Base-by-base conservation (phyloP, 2,888 invertebrate species). In the Crioceris asparagi region DNA sequence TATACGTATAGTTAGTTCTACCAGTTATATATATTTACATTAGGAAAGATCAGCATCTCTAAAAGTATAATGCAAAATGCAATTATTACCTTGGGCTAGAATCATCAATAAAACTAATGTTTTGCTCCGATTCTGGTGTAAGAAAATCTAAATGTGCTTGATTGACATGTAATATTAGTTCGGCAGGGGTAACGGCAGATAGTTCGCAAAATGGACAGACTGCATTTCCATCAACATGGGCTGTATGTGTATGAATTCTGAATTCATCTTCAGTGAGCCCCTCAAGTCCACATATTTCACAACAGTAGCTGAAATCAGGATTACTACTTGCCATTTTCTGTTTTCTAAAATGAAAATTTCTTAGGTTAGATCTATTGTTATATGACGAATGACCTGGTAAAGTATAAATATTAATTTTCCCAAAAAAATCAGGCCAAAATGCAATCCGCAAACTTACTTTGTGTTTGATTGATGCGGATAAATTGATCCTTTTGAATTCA, bases 281-380 rank as follows among this genome's bases (percentile, higher is more conserved):
- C 52, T 84, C 83, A 46, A 80, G 74, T n/a, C 86, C 86, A 61
- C 88, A 88, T 45, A 87, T 82, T 65, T 87, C 84, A 65, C 87
- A 88, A 36, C 79, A 75, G 60, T 77, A 74, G 54, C 64, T 70
- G 52, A 72, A 62, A 54, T 72, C 73, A 38, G 71, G 70, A 26
- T 27, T 15, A 59, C 72, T 73, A 55, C 68, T 70, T 43, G 73
- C 68, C 66, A 67, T 67, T 54, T 46, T 44, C 38, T 38, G n/a
- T n/a, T n/a, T n/a, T n/a, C n/a, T n/a, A n/a, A n/a, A n/a, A n/a
- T n/a, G n/a, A n/a, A n/a, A n/a, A n/a, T n/a, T n/a, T n/a, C n/a
- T n/a, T n/a, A n/a, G n/a, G n/a, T n/a, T n/a, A n/a, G n/a, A n/a
- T n/a, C n/a, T n/a, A n/a, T n/a, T n/a, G n/a, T n/a, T n/a, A n/a